phyloP scores from a whole-genome alignment of 2,888 invertebrate genomes.

The Drosophila atripex region DNA sequence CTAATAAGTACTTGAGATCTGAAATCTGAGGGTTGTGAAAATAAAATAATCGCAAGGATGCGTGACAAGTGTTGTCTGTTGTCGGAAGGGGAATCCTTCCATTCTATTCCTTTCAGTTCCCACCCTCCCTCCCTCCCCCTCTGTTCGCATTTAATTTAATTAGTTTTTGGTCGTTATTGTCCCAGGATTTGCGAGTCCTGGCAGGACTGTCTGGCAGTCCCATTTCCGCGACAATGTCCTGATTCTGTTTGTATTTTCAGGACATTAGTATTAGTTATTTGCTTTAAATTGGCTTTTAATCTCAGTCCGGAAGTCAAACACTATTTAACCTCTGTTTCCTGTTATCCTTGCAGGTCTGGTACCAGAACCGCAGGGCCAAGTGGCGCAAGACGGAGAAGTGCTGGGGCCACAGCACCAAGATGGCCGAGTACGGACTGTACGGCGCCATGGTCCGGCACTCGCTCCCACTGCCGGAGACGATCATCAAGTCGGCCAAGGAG shows the following conservation, averaged over 20 bases:
- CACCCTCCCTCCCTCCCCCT: conserved; percentile 9
- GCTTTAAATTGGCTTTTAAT: too few relatives aligned
- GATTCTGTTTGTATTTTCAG: conserved; percentile 8
- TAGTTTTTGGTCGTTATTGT: conserved; percentile 60
- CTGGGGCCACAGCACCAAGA: conserved; percentile 99
- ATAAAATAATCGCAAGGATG: conserved; percentile 19
- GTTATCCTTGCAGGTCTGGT: conserved; percentile 95
- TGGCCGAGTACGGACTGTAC: conserved; percentile 99
- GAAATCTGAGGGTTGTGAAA: neutral
- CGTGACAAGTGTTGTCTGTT: conserved; percentile 50
- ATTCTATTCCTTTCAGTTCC: conserved; percentile 3
- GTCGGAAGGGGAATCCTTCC: neutral
- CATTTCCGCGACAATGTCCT: too few relatives aligned
- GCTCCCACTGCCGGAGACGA: conserved; percentile 98
- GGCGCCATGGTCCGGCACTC: conserved; percentile 99
- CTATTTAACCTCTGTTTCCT: neutral
- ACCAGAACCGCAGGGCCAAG: conserved; percentile 95
- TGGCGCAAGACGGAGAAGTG: conserved; percentile 99
- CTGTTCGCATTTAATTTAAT: conserved; percentile 72
- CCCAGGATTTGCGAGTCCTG: neutral
- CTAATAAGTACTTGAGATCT: conserved; percentile 73
- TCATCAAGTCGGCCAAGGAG: conserved; percentile 98
- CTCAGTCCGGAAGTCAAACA: too few relatives aligned
- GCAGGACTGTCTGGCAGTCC: conserved; percentile 1
- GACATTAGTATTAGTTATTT: neutral